A percentile compares a stretch with the other conserved stretches of the same genome.
phyloP scores from a whole-genome alignment of 2,888 invertebrate genomes.

The Apomyelois bistriatella region DNA sequence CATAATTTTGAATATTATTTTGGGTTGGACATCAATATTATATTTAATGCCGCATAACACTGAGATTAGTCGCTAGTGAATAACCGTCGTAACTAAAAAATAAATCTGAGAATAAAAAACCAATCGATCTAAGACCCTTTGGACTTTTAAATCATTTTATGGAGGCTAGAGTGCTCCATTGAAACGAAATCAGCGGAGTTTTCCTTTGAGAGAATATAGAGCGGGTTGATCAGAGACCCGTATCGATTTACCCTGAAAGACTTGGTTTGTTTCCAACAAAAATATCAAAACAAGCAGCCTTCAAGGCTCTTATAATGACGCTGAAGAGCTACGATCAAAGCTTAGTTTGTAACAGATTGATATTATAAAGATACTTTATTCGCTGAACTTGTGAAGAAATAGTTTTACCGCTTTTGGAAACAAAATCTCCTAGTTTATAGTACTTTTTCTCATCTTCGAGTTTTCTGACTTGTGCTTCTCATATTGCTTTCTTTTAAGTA shows the following conservation, averaged over 20 bases:
- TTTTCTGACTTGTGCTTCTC: no score
- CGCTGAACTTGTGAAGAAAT: not conserved
- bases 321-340: not conserved
- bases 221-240: not conserved
- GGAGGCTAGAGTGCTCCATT: conserved; percentile 2
- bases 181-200: conserved; percentile 3
- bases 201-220: conserved; percentile 6
- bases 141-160: conserved; percentile 1
- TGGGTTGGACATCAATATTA: no score
- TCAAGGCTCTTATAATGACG: not conserved
- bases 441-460: no score
- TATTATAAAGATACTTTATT: not conserved
- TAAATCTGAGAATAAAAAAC: not conserved
- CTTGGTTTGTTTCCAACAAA: conserved; percentile 9
- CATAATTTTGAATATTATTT: no score
- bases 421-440: no score
- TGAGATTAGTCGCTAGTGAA: no score
- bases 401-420: no score
- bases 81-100: no score
- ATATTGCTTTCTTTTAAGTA: no score
- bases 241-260: conserved; percentile 10
- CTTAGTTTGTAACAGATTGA: not conserved
- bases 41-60: no score
- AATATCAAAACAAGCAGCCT: conserved; percentile 9
- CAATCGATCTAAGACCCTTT: not conserved